These are phyloP conservation scores for Neomonachus schauinslandi DNA, from an alignment of 2,113 vertebrate species.

Conservation along the genomic window DNA sequence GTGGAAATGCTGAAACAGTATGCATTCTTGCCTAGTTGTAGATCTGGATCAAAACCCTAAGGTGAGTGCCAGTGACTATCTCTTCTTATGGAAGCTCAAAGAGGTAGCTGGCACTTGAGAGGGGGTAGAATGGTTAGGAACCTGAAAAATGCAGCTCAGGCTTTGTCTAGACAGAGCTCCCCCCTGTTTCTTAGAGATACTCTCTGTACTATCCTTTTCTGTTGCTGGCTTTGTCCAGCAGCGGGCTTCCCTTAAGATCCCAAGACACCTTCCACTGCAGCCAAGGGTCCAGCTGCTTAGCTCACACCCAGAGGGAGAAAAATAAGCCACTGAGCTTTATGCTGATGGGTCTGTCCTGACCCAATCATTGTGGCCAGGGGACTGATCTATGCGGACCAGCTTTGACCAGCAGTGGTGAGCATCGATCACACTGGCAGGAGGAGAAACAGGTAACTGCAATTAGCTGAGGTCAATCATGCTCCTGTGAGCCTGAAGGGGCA, in stretches of 20 bases:
- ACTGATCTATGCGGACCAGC: background rate
- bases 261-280: background rate
- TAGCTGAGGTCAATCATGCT: background rate
- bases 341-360: background rate
- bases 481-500: too few species aligned
- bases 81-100: background rate
- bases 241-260: background rate
- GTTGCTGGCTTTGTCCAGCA: background rate
- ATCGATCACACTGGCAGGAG: background rate
- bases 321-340: background rate
- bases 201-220: background rate
- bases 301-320: background rate
- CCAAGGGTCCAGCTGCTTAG: background rate
- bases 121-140: fast-evolving
- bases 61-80: fast-evolving
- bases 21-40: background rate
- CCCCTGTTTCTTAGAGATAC: too few species aligned
- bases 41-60: background rate
- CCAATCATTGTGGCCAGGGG: background rate
- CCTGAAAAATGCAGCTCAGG: background rate
- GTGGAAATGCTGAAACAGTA: background rate
- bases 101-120: fast-evolving
- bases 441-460: background rate
- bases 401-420: background rate
- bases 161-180: background rate